Evolutionary conservation across 2,797 vertebrate genomes (phyloP), one percentile per base, ranked within the genome.

Genomic region (Muraenolepis orangiensis): DNA sequence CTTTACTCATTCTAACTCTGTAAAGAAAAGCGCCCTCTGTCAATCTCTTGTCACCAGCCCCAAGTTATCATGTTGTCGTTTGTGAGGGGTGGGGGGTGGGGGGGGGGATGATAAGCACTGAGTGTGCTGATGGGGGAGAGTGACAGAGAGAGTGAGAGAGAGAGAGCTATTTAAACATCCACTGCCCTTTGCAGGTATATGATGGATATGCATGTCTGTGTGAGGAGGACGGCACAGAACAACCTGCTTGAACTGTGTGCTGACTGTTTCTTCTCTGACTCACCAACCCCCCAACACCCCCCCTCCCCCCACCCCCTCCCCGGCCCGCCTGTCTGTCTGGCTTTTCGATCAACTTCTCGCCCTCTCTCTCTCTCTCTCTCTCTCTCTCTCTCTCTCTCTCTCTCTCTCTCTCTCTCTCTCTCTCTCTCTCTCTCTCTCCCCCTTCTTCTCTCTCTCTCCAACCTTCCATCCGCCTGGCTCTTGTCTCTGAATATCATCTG

Each of bases 91-190:
- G 32, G 32, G 3, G 32, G 3, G 32, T 34, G 32, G 18, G 32
- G 32, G 32, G 86, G 91, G 93, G 89, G 84, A 94, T 94, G 93
- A 94, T 94, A 94, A 95, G 94, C 94, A 94, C 93, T 92, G 92
- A 94, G 93, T 94, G 93, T 94, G 94, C 93, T 94, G 92, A 93
- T n/a, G 93, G 91, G 91, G 92, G 92, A 93, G 92, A 91, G 78
- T 89, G 93, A 87, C 87, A 91, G 91, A 90, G 90, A 82, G 87
- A 89, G 91, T 91, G 86, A 91, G 87, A 78, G 61, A 57, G 70
- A 72, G 86, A 93, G 91, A 92, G 87, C 93, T 92, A 91, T 91
- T 87, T 86, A 93, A 93, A 93, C 93, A 91, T 93, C 93, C 93
- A 51, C 42, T 51, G 91, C 92, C 92, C 93, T 90, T 93, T 94